phyloP scores from a whole-genome alignment of 2,113 vertebrate species.

The Solenodon paradoxus region DNA sequence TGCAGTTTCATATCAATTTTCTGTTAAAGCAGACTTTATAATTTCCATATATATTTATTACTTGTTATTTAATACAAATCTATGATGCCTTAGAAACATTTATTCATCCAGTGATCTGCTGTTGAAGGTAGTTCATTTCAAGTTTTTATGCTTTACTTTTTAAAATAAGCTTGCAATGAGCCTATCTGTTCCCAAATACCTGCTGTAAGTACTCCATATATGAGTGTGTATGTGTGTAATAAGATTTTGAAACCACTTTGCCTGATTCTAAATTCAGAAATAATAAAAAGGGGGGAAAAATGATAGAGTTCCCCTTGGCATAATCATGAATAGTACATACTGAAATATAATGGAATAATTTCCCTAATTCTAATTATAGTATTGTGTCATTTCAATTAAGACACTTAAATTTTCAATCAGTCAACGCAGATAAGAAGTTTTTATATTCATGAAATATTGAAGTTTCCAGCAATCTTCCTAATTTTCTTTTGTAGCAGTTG shows the following conservation, averaged over 20 bases:
- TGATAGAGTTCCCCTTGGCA: not conserved
- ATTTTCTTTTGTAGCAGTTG: not conserved
- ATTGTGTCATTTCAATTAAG: not conserved
- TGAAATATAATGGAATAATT: not conserved
- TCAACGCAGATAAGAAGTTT: not conserved
- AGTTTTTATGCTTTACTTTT: not conserved
- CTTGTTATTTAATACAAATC: not conserved
- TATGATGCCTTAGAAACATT: not conserved
- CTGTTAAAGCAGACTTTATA: not conserved
- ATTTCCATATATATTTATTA: not conserved
- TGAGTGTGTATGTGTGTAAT: not conserved
- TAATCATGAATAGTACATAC: not conserved
- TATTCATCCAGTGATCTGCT: not conserved
- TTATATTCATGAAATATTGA: not conserved
- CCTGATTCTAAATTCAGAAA: not conserved
- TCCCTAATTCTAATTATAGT: conserved; percentile 5
- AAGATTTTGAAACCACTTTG: not conserved
- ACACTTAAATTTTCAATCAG: not conserved
- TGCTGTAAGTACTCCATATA: no score
- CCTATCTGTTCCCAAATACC: not conserved
- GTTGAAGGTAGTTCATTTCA: not conserved
- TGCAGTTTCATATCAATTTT: not conserved
- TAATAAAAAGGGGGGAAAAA: not conserved
- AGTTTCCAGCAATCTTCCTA: not conserved
- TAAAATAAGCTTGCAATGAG: not conserved